Conservation (phyloP, 2,797 vertebrate species). For the Hippocampus kuda region DNA sequence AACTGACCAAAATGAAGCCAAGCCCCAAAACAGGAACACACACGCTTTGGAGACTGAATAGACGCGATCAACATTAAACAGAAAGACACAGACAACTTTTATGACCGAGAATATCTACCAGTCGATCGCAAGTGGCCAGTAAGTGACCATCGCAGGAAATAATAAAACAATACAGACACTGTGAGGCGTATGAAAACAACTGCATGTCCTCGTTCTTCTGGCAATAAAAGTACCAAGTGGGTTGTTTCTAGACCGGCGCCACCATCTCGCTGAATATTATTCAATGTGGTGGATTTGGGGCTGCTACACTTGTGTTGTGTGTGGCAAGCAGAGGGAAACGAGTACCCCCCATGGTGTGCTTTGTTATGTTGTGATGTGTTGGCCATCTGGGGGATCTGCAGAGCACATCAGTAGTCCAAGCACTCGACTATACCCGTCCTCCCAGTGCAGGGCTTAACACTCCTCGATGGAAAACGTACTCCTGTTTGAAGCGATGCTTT, state of each 20-base stretch:
- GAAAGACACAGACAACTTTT: neutral
- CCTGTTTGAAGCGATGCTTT: constrained; percentile 58
- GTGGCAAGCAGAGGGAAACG: constrained; percentile 17
- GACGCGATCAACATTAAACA: neutral
- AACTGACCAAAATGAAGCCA: neutral
- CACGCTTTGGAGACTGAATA: neutral
- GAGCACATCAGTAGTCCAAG: constrained; percentile 46
- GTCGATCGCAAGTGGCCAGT: neutral
- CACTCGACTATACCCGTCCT: constrained; percentile 24
- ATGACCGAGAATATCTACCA: neutral
- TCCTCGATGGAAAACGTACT: constrained; percentile 47
- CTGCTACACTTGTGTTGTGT: constrained; percentile 25
- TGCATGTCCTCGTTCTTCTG: neutral
- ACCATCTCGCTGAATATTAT: neutral
- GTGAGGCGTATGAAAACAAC: constrained; percentile 4
- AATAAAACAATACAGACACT: constrained; percentile 9
- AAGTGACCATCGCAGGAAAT: constrained; percentile 9
- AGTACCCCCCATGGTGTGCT: constrained; percentile 5
- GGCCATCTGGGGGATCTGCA: constrained; percentile 57
- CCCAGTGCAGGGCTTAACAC: constrained; percentile 30
- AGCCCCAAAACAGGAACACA: neutral
- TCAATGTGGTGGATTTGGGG: constrained; percentile 15
- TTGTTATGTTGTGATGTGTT: constrained; percentile 47
- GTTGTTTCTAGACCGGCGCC: neutral
- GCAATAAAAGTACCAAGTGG: neutral